Evolutionary conservation across 2,797 vertebrate species (phyloP).

Genomic region (Leptoclinus maculatus): DNA sequence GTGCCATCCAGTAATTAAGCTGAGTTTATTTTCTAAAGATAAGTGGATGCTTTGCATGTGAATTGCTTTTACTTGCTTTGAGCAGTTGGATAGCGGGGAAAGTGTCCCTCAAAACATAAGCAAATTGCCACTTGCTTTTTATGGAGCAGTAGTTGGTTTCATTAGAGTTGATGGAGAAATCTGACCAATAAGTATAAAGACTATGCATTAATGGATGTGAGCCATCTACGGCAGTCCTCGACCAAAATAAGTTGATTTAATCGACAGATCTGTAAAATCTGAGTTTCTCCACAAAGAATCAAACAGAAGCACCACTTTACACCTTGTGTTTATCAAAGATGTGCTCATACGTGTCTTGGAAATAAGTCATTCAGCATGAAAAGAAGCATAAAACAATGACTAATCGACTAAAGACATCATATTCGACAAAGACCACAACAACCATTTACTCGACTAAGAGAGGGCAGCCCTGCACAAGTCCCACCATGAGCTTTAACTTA

Average conservation of each 20-base stretch:
- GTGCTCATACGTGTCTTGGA: not conserved
- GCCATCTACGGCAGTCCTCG: not conserved
- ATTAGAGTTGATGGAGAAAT: not conserved
- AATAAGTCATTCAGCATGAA: not conserved
- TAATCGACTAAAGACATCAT: not conserved
- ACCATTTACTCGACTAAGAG: not conserved
- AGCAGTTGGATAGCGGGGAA: not conserved
- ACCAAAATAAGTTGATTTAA: not conserved
- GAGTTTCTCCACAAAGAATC: not conserved
- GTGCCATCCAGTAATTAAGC: constrained; percentile 1
- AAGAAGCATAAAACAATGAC: not conserved
- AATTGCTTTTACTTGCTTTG: not conserved
- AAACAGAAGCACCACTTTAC: not conserved
- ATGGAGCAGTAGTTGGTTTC: not conserved
- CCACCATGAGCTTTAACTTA: not conserved
- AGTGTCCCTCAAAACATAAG: not conserved
- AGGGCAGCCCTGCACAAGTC: not conserved
- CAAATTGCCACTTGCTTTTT: not conserved
- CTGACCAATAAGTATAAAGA: not conserved
- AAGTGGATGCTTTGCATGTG: constrained; percentile 11
- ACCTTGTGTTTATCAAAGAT: not conserved
- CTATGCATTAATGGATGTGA: not conserved
- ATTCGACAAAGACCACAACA: not conserved
- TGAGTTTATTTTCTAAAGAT: not conserved
- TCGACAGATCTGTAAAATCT: not conserved